Evolutionary conservation across 1,140 invertebrate species (phyloP).

Genomic region (Episyrphus balteatus): DNA sequence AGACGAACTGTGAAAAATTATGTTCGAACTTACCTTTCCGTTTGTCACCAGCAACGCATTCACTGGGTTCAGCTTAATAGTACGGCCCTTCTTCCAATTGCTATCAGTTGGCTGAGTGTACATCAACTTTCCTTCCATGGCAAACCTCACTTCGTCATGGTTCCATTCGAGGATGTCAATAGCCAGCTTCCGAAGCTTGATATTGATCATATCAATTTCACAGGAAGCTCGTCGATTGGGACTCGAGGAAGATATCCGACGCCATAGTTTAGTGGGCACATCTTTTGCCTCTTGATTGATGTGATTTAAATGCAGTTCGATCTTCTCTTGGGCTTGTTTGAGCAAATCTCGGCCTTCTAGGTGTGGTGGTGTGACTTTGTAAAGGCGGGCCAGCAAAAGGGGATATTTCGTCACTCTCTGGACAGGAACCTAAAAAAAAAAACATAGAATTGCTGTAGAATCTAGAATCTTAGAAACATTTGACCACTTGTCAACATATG

Average conservation of each 20-base stretch:
- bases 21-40: constrained; percentile 52
- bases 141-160: constrained; percentile 77
- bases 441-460: not conserved
- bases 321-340: constrained; percentile 77
- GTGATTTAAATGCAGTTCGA: constrained; percentile 85
- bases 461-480: too few species aligned
- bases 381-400: constrained; percentile 73
- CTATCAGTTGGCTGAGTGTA: constrained; percentile 80
- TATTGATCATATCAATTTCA: constrained; percentile 75
- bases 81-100: constrained; percentile 77
- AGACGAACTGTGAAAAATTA: not conserved
- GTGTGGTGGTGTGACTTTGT: constrained; percentile 79
- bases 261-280: constrained; percentile 79
- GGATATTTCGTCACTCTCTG: constrained; percentile 90
- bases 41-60: constrained; percentile 80
- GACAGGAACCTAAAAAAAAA: constrained; percentile 58
- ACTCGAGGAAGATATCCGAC: constrained; percentile 72
- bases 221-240: constrained; percentile 54
- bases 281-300: constrained; percentile 92
- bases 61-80: constrained; percentile 75
- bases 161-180: constrained; percentile 87
- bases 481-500: too few species aligned
- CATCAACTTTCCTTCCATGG: constrained; percentile 73
- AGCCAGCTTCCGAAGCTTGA: constrained; percentile 81
- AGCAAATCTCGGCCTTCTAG: constrained; percentile 66